These are phyloP conservation scores for Andricus curvator DNA, from an alignment of 2,888 invertebrate genomes.

Conservation along the genomic window DNA sequence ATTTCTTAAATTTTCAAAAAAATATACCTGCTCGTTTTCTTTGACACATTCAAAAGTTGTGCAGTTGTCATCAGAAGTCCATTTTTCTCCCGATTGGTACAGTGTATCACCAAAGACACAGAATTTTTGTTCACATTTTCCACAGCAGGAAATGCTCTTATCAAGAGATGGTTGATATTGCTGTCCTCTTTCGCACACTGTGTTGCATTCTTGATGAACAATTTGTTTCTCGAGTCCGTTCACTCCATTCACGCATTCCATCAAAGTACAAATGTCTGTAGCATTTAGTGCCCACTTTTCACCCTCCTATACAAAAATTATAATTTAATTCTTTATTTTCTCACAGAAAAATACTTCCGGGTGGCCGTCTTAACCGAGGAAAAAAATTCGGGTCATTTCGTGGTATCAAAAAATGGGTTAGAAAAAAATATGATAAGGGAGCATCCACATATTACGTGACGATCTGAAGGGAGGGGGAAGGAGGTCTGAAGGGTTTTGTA, in stretches of 20 bases:
- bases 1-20: too few species aligned
- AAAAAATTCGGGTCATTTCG: too few species aligned
- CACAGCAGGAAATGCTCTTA: conserved; percentile 82
- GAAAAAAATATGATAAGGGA: too few species aligned
- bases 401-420: too few species aligned
- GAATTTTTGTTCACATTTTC: conserved; percentile 82
- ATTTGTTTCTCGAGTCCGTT: conserved; percentile 59
- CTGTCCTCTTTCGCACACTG: conserved; percentile 81
- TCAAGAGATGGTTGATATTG: conserved; percentile 78
- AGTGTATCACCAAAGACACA: conserved; percentile 81
- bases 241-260: conserved; percentile 62
- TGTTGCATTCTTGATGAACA: conserved; percentile 65
- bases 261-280: conserved; percentile 63
- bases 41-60: conserved; percentile 81
- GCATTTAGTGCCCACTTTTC: conserved; percentile 66
- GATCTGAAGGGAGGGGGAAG: too few species aligned
- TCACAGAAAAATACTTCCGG: not conserved
- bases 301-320: conserved; percentile 58
- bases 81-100: conserved; percentile 80
- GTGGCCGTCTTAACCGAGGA: too few species aligned
- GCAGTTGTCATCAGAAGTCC: conserved; percentile 84
- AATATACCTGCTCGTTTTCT: conserved; percentile 56
- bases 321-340: not conserved
- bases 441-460: too few species aligned
- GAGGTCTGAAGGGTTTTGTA: too few species aligned